Conservation (phyloP, 2,797 vertebrate genomes). For the Myotis planiceps region DNA sequence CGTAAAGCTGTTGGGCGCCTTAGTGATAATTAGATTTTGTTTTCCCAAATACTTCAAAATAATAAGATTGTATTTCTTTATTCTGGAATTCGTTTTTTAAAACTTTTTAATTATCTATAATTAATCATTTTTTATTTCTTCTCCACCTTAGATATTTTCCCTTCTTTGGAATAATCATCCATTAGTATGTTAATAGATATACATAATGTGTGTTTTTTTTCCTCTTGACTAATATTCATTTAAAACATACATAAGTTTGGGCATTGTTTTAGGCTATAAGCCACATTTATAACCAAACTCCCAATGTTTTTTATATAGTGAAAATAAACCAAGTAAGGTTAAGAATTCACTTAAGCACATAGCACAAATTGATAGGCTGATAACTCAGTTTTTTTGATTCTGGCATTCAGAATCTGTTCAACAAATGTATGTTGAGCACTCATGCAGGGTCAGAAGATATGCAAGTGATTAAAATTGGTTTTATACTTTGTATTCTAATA, state of each 20-base stretch:
- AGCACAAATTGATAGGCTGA: neutral
- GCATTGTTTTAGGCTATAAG: neutral
- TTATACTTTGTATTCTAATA: neutral
- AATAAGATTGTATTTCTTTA: constrained; percentile 22
- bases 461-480: neutral
- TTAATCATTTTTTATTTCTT: constrained; percentile 16
- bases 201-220: neutral
- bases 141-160: neutral
- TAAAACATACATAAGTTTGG: neutral
- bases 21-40: constrained; percentile 52
- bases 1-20: neutral
- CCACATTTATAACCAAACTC: neutral
- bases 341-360: neutral
- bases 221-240: neutral
- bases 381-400: neutral
- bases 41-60: constrained; percentile 47
- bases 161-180: neutral
- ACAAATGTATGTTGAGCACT: too few species aligned
- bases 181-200: neutral
- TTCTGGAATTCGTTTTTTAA: constrained; percentile 40
- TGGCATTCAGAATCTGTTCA: neutral
- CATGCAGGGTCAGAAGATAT: neutral
- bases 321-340: neutral
- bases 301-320: neutral
- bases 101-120: neutral